Evolutionary conservation across 2,113 vertebrate genomes (phyloP).

Genomic region (Platysternon megacephalum): DNA sequence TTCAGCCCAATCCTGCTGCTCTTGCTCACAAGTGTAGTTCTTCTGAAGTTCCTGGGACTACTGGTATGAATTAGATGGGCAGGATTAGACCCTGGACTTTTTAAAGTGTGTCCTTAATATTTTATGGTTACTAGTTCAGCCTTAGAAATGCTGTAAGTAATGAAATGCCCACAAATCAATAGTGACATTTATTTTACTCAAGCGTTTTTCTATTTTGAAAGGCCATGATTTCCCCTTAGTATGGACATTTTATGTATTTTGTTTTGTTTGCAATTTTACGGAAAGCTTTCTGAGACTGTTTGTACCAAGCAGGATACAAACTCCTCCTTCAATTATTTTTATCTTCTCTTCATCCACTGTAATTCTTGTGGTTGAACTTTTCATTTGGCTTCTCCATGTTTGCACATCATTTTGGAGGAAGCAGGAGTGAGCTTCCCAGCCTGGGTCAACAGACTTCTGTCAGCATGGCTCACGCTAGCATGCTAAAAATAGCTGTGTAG

Average conservation of each 20-base stretch:
- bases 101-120: background rate
- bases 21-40: background rate
- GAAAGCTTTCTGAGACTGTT: background rate
- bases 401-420: background rate
- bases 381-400: background rate
- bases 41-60: background rate
- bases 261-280: background rate
- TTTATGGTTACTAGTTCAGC: background rate
- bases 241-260: background rate
- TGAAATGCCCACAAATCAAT: background rate
- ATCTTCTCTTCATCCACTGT: background rate
- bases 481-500: background rate
- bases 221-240: background rate
- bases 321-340: slow-evolving; percentile 7
- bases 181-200: background rate
- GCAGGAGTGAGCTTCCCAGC: background rate
- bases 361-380: background rate
- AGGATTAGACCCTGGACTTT: background rate
- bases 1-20: background rate
- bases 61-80: background rate
- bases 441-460: background rate
- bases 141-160: background rate
- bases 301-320: background rate
- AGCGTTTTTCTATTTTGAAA: background rate
- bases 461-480: background rate